These are phyloP conservation scores for Pseudorectes ferrugineus DNA, from an alignment of 2,113 vertebrate genomes.

Conservation along the genomic window DNA sequence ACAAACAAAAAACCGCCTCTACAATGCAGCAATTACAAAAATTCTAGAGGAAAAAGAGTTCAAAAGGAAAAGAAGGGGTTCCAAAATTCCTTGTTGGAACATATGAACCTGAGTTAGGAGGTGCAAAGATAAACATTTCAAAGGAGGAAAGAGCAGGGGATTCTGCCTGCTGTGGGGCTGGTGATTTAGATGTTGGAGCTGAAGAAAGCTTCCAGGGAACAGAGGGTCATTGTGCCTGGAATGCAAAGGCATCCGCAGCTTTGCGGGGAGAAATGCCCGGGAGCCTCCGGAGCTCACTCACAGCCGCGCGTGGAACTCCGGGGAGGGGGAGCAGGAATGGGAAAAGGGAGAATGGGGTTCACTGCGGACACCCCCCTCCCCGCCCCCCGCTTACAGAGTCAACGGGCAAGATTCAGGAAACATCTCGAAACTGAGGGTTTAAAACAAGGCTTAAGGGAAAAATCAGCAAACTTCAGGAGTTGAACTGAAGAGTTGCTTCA, in stretches of 20 bases:
- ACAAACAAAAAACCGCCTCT: background rate
- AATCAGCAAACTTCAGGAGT: background rate
- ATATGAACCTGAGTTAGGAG: background rate
- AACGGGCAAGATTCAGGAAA: background rate
- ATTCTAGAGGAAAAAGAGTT: constrained; percentile 26
- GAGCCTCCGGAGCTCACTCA: constrained; percentile 3
- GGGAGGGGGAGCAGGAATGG: background rate
- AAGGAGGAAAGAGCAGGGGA: constrained; percentile 3
- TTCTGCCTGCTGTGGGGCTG: constrained; percentile 7
- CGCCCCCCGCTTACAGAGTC: background rate
- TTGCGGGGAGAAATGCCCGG: background rate
- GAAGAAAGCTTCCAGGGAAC: background rate
- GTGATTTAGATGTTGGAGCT: background rate
- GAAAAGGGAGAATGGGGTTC: background rate
- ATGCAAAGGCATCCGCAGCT: constrained; percentile 27
- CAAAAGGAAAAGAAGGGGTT: constrained; percentile 8
- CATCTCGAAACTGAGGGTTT: background rate
- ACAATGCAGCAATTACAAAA: background rate
- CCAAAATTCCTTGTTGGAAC: constrained; percentile 11
- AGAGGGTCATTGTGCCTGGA: constrained; percentile 51
- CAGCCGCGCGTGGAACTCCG: background rate
- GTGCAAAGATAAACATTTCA: constrained; percentile 15
- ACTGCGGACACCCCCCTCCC: background rate
- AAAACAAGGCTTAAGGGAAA: constrained; percentile 27
- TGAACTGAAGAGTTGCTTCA: constrained; percentile 23